Conservation (phyloP, 1,140 invertebrate genomes). For the Heliconius himera region DNA sequence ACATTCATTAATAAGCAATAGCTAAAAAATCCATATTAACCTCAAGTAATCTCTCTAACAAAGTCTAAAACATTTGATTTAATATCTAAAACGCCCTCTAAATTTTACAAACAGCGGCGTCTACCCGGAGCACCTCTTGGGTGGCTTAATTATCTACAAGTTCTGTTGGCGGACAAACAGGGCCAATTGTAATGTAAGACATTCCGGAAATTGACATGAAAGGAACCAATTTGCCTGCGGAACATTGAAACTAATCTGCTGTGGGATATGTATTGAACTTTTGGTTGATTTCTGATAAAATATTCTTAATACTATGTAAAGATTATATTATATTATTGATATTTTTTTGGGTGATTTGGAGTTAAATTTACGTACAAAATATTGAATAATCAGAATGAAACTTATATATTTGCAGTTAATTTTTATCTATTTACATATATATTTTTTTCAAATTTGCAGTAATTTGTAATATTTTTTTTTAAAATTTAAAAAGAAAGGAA, state of each 20-base stretch:
- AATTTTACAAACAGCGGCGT: conserved; percentile 21
- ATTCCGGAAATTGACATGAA: conserved; percentile 66
- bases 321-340: too few relatives aligned
- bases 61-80: conserved; percentile 15
- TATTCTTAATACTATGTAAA: not conserved
- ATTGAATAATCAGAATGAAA: too few relatives aligned
- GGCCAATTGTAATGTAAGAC: conserved; percentile 52
- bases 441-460: too few relatives aligned
- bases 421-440: too few relatives aligned
- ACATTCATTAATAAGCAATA: too few relatives aligned
- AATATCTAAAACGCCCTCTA: conserved; percentile 21
- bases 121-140: conserved; percentile 29
- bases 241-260: conserved; percentile 38
- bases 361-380: too few relatives aligned
- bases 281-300: not conserved
- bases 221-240: conserved; percentile 67
- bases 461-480: too few relatives aligned
- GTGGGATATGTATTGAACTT: conserved; percentile 37
- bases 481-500: too few relatives aligned
- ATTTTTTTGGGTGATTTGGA: too few relatives aligned
- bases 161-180: conserved; percentile 47
- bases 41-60: too few relatives aligned
- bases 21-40: too few relatives aligned
- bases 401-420: too few relatives aligned
- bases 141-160: conserved; percentile 50